Evolutionary conservation across 1,140 invertebrate species (phyloP).

Genomic region (Zaprionus nigranus): DNA sequence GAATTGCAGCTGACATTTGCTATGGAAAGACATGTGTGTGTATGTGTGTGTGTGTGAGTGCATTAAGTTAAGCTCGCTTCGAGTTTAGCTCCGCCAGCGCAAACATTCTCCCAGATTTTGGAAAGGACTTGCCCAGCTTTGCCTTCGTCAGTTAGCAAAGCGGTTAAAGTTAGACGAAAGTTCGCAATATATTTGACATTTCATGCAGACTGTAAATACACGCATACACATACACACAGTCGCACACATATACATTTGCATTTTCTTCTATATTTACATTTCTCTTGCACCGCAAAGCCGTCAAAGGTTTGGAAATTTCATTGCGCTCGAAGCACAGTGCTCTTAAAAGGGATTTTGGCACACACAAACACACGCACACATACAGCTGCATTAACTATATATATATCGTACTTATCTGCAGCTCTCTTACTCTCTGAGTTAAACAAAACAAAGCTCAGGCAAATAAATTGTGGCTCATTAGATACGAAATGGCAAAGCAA

Average conservation of each 20-base stretch:
- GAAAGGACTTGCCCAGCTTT: not conserved
- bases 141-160: not conserved
- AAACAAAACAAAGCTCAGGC: not conserved
- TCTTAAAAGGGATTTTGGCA: conserved; percentile 2
- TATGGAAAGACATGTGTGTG: not conserved
- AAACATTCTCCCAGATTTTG: not conserved
- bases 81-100: not conserved
- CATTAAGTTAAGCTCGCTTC: not conserved
- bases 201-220: conserved; percentile 9
- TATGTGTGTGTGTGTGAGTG: not conserved
- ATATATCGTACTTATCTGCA: not conserved
- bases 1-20: not conserved
- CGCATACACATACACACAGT: not conserved
- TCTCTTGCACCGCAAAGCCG: conserved; percentile 36
- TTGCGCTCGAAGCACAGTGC: conserved; percentile 31
- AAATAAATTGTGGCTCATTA: conserved; percentile 2
- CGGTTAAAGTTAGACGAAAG: not conserved
- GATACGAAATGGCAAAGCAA: not conserved
- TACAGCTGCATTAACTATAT: not conserved
- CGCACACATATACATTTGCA: not conserved
- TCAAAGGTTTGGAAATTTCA: conserved; percentile 50
- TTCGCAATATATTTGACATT: conserved; percentile 22
- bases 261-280: conserved; percentile 27
- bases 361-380: conserved; percentile 1
- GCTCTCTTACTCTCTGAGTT: not conserved